Evolutionary conservation across 2,797 vertebrate genomes (phyloP).

Genomic region (Bradypodion pumilum): DNA sequence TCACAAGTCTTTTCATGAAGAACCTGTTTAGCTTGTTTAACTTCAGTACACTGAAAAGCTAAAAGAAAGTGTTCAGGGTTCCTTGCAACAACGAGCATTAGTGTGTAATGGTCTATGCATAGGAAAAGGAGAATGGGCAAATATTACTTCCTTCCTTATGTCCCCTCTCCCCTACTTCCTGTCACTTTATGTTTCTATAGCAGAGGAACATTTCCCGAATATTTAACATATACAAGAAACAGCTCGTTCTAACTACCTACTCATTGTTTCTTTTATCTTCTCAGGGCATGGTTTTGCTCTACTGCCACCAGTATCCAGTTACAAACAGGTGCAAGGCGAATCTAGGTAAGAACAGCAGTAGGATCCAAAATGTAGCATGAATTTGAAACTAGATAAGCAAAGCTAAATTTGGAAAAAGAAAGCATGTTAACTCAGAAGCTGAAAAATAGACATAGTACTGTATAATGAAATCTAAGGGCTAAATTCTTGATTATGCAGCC

Average conservation of each 20-base stretch:
- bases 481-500: not conserved
- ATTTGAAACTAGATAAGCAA: not conserved
- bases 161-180: not conserved
- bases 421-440: not conserved
- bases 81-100: not conserved
- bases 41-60: slow-evolving; percentile 39
- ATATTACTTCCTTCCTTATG: not conserved
- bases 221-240: not conserved
- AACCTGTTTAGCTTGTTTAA: slow-evolving; percentile 67
- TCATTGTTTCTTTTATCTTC: not conserved
- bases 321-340: not conserved
- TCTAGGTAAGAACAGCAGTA: accelerated
- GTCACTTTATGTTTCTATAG: not conserved
- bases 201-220: not conserved
- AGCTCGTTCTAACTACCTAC: not conserved
- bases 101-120: not conserved
- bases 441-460: too few relatives aligned
- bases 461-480: not conserved
- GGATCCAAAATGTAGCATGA: not conserved
- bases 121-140: not conserved
- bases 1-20: slow-evolving; percentile 52
- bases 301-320: not conserved
- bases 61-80: slow-evolving; percentile 26
- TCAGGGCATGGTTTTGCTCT: not conserved
- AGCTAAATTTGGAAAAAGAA: too few relatives aligned